phyloP scores from a whole-genome alignment of 1,140 invertebrate species.

The Lasioglossum albipes region DNA sequence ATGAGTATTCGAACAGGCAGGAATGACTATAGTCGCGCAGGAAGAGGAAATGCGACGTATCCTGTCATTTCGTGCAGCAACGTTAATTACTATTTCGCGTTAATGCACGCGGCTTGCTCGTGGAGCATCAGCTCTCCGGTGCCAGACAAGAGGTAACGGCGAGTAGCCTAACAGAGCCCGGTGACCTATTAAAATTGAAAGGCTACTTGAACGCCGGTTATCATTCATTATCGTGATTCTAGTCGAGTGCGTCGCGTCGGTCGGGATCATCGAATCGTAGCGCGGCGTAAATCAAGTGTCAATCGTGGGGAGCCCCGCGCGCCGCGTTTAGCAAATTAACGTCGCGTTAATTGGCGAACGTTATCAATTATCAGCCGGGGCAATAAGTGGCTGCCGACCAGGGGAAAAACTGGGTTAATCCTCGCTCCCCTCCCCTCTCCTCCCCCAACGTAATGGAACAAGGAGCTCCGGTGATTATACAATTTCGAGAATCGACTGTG shows the following conservation, averaged over 20 bases:
- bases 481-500: not conserved
- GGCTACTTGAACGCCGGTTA: constrained; percentile 51
- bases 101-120: constrained; percentile 33
- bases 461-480: constrained; percentile 3
- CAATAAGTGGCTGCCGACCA: not conserved
- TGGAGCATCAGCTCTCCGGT: not conserved
- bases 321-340: constrained; percentile 9
- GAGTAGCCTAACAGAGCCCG: constrained; percentile 8
- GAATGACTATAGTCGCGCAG: not conserved
- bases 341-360: constrained; percentile 28
- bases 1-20: not conserved
- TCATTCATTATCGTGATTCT: constrained; percentile 55
- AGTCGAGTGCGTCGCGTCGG: constrained; percentile 25
- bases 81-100: constrained; percentile 46
- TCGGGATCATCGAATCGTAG: constrained; percentile 32
- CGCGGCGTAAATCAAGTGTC: constrained; percentile 15
- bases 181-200: constrained; percentile 49
- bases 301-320: not conserved
- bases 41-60: constrained; percentile 38
- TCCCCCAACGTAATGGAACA: not conserved
- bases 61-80: constrained; percentile 42
- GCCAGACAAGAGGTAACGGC: not conserved
- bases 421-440: not conserved
- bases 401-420: constrained; percentile 18
- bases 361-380: constrained; percentile 21